A percentile compares a stretch with the other conserved stretches of the same genome.
Conservation (phyloP, 2,113 vertebrate species). For the Oryctolagus cuniculus region DNA sequence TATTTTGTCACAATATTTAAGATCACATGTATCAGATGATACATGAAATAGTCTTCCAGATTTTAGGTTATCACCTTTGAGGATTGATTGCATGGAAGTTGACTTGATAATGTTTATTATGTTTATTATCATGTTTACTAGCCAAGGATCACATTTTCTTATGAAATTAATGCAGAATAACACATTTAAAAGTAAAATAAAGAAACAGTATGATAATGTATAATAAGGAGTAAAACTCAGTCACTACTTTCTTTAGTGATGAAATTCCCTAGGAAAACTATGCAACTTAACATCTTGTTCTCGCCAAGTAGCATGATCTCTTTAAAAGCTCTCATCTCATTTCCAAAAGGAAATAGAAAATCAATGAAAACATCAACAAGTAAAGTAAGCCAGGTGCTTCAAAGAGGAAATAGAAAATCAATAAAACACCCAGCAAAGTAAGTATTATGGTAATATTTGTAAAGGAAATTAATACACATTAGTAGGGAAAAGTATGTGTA, state of each 20-base stretch:
- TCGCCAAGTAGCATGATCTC: slow-evolving; percentile 52
- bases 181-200: slow-evolving; percentile 43
- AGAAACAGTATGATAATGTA: not conserved
- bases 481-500: slow-evolving; percentile 17
- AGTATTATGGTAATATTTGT: slow-evolving; percentile 68
- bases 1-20: slow-evolving; percentile 8
- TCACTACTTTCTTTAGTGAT: not conserved
- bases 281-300: slow-evolving; percentile 60
- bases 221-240: not conserved
- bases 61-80: slow-evolving; percentile 41
- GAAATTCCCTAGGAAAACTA: slow-evolving; percentile 61
- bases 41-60: slow-evolving; percentile 27
- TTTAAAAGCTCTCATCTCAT: slow-evolving; percentile 73
- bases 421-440: slow-evolving; percentile 69
- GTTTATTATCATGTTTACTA: too few relatives aligned
- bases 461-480: slow-evolving; percentile 69
- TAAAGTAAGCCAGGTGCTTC: slow-evolving; percentile 79
- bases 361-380: slow-evolving; percentile 81
- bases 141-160: slow-evolving; percentile 7
- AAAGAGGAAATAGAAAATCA: slow-evolving; percentile 83
- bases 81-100: slow-evolving; percentile 32
- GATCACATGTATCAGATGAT: not conserved
- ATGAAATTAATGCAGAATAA: slow-evolving; percentile 17
- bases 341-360: slow-evolving; percentile 84
- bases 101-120: not conserved